Evolutionary conservation across 2,888 invertebrate genomes (phyloP), one percentile per base, ranked within the genome.

Genomic region (Galerucella pusilla): DNA sequence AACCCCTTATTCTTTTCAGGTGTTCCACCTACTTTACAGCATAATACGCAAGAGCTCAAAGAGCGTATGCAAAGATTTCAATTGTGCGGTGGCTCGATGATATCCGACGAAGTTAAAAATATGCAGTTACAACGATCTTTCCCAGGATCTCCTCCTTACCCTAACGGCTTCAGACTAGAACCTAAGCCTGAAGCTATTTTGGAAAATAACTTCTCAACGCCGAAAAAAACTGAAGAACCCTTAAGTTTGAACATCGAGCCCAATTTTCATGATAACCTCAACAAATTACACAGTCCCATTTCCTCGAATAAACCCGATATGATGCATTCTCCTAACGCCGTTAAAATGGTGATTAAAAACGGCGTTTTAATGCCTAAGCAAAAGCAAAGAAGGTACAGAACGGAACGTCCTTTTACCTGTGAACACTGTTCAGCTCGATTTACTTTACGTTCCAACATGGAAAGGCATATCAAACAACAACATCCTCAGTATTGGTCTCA

Each of bases 391-490:
- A 91, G 97, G 60, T 97, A 97, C 85, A 90, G 97, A 75, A 97
- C 97, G 28, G 97, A 97, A 85, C 89, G 97, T 42, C 97, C 97
- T 0, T 97, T 96, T 87, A 93, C 94, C 0, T 97, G 97, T 86
- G 95, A 95, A 74, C 95, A 96, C 84, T 97, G 97, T 87, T 94
- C 95, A 0, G 96, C 97, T 0, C 90, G 95, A 70, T 97, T 97
- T 84, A 97, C 97, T 0, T 88, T 97, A 12, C 90, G 96, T n/a
- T 96, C 96, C 11, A 97, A 97, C 83, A 97, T 97, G 96, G 97
- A 97, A 86, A 90, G 97, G 0, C 97, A 97, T 82, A 95, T 97
- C 3, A 97, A 97, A 85, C 96, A 97, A 82, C 97, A 97, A 82
- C 97, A 97, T 88, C 97, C 97, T 0, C 94, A 96, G 77, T 94